These are phyloP conservation scores for Kradibia gibbosae DNA, from an alignment of 1,140 invertebrate species.

Conservation along the genomic window DNA sequence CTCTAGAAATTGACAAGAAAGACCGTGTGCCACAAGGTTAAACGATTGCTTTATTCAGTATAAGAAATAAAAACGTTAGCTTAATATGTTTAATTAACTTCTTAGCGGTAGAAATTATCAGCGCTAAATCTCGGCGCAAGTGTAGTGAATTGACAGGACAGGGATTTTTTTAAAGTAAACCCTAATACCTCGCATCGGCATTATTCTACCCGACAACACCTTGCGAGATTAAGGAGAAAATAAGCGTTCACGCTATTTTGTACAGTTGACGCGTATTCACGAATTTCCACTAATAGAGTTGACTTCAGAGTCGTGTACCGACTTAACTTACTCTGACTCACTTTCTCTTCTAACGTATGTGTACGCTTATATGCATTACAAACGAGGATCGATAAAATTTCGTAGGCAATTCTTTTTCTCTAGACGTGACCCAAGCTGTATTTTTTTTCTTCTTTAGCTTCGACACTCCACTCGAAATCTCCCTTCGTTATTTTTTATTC, in stretches of 20 bases:
- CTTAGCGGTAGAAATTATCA: background rate
- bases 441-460: background rate
- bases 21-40: constrained; percentile 39
- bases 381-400: constrained; percentile 22
- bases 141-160: background rate
- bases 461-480: background rate
- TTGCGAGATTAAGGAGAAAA: background rate
- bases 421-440: background rate
- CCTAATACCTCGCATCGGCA: background rate
- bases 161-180: too few species aligned
- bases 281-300: constrained; percentile 29
- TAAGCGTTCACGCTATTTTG: constrained; percentile 16
- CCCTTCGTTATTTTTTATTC: background rate
- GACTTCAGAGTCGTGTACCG: background rate
- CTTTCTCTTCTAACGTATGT: constrained; percentile 20
- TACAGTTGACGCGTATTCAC: background rate
- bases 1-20: constrained; percentile 37
- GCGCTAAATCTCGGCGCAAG: background rate
- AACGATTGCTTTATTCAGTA: constrained; percentile 34
- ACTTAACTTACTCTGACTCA: constrained; percentile 4
- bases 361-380: background rate
- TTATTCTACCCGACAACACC: background rate
- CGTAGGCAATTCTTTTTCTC: constrained; percentile 8
- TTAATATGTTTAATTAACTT: constrained; percentile 20
- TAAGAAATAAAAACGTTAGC: background rate